Base-by-base conservation (phyloP, 2,797 vertebrate species). In the Jordanella pulchra region DNA sequence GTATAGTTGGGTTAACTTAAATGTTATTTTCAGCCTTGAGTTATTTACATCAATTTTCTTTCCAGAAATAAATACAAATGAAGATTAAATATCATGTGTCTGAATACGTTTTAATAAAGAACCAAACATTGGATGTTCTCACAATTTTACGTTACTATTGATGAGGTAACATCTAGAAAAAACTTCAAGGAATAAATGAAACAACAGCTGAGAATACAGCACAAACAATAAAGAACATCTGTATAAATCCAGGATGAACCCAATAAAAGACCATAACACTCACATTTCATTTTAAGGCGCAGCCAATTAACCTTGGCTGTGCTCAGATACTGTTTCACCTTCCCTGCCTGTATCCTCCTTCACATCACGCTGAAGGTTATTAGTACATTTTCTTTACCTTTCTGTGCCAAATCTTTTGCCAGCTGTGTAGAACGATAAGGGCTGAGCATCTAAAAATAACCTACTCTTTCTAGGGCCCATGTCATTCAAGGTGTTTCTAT, bases 391-490 rank as follows among this genome's bases (percentile, higher is more conserved):
- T 82, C 84, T 86, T 89, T 90, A 89, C 87, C 81, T 90, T 86
- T 86, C 71, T n/a, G 64, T 77, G 81, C 69, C 81, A 79, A 87
- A 84, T 81, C 78, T 65, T 64, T 69, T 71, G 63, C 80, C 84
- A 85, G 87, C 90, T 92, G 92, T 86, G 79, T 32, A 69, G 84
- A 58, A 83, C 80, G 91, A 93, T 93, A 93, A 93, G 87, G 78
- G 58, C 79, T 51, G 15, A 58, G 65, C n/a, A 73, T 77, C 88
- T 90, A 91, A 92, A 92, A 93, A 90, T 93, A 92, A 67, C 74
- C 21, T 2, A 1, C 67, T 85, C 76, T 76, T 85, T 88, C 61
- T 27, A 72, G 81, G 84, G 81, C 66, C 61, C 0, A 51, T 86
- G 83, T 81, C 90, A 87, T 90, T 90, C 87, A 87, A 76, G 67